phyloP scores from a whole-genome alignment of 2,888 invertebrate species.

The Ephialtes manifestator region DNA sequence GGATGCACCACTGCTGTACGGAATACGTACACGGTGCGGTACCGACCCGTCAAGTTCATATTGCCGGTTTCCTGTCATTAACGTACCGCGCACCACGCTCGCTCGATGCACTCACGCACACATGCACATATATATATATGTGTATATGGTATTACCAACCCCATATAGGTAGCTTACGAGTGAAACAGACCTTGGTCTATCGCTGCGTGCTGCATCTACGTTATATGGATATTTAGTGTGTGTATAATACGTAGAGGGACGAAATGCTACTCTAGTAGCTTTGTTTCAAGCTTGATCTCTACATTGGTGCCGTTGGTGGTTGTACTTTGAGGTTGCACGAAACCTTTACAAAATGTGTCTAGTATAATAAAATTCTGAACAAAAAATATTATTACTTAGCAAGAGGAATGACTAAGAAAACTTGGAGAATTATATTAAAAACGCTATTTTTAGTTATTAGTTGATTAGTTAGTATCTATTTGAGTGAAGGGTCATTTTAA shows the following conservation, averaged over 20 bases:
- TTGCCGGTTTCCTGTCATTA: conserved; percentile 86
- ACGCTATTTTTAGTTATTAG: too few relatives aligned
- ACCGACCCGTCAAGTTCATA: conserved; percentile 85
- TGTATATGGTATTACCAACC: conserved; percentile 21
- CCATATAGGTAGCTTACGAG: conserved; percentile 5
- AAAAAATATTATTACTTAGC: not conserved
- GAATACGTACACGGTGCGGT: conserved; percentile 80
- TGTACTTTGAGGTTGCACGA: not conserved
- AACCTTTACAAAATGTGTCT: not conserved
- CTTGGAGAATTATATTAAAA: too few relatives aligned
- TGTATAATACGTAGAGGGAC: conserved; percentile 12
- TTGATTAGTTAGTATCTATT: too few relatives aligned
- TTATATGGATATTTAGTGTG: conserved; percentile 8
- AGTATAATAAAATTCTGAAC: not conserved
- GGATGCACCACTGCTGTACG: conserved; percentile 74
- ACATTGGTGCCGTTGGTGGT: not conserved
- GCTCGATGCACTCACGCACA: conserved; percentile 63
- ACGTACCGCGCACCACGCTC: conserved; percentile 78
- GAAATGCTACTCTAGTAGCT: conserved; percentile 16
- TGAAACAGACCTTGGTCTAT: conserved; percentile 56
- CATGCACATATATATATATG: conserved; percentile 44
- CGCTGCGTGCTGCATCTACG: conserved; percentile 42
- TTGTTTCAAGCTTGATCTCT: conserved; percentile 40
- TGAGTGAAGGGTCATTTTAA: too few relatives aligned
- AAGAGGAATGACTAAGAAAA: too few relatives aligned